phyloP scores from a whole-genome alignment of 2,113 vertebrate genomes.

The Trichomycterus rosablanca region DNA sequence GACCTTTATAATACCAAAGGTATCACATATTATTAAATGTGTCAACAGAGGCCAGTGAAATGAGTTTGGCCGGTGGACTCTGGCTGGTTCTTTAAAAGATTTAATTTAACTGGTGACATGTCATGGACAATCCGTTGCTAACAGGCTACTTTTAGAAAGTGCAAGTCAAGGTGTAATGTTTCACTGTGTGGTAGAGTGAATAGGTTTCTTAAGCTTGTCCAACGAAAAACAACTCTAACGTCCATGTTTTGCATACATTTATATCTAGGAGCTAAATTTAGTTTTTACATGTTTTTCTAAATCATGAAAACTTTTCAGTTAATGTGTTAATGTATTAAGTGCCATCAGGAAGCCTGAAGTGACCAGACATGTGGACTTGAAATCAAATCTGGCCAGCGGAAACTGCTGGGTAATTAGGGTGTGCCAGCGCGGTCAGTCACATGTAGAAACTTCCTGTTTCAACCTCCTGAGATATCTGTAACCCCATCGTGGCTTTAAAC shows the following conservation, averaged over 20 bases:
- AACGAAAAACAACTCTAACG: slow-evolving; percentile 52
- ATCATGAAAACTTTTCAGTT: background rate
- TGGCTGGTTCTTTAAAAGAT: slow-evolving; percentile 46
- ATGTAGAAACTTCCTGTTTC: slow-evolving; percentile 52
- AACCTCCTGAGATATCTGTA: slow-evolving; percentile 53
- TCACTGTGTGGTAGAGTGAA: slow-evolving; percentile 59
- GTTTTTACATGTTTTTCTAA: no score
- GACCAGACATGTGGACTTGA: slow-evolving; percentile 49
- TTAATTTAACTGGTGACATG: slow-evolving; percentile 64
- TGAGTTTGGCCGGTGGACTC: background rate
- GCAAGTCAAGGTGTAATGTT: slow-evolving; percentile 73
- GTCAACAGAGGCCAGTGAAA: background rate
- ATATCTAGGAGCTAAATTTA: slow-evolving; percentile 16
- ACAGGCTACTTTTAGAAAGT: slow-evolving; percentile 75
- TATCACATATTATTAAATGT: background rate
- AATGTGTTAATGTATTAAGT: slow-evolving; percentile 18
- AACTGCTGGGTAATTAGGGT: slow-evolving; percentile 45
- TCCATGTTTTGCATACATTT: slow-evolving; percentile 26
- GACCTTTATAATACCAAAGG: no score
- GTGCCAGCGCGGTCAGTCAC: slow-evolving; percentile 28
- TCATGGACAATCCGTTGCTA: slow-evolving; percentile 46
- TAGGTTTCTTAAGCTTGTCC: slow-evolving; percentile 65
- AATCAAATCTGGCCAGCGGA: slow-evolving; percentile 52
- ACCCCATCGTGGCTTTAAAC: slow-evolving; percentile 43
- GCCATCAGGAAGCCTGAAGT: slow-evolving; percentile 33